phyloP scores from a whole-genome alignment of 2,113 vertebrate species.

The Pachycephala philippinensis region DNA sequence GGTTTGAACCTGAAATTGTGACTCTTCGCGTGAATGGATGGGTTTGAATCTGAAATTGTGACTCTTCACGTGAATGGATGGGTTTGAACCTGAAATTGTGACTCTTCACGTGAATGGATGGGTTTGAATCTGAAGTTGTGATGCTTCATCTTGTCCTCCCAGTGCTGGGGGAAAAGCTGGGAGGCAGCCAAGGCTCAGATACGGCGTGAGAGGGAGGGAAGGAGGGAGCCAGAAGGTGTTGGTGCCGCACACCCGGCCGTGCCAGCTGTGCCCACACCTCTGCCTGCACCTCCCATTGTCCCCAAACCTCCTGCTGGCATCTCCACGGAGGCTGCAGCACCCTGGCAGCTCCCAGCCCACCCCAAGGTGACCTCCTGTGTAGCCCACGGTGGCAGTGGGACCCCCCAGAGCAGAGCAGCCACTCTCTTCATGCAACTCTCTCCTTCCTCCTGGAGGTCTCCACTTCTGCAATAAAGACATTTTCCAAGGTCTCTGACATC shows the following conservation, averaged over 20 bases:
- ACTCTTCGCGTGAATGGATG: not conserved
- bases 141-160: not conserved
- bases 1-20: not conserved
- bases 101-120: rapidly evolving
- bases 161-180: not conserved
- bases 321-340: rapidly evolving
- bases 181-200: not conserved
- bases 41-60: not conserved
- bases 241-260: rapidly evolving
- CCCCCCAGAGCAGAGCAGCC: not conserved
- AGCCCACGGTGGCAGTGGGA: not conserved
- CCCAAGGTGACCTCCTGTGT: not conserved
- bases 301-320: not conserved
- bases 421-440: not conserved
- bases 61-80: not conserved
- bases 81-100: not conserved
- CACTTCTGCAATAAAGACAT: not conserved
- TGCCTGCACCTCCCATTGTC: not conserved
- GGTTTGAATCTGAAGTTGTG: not conserved
- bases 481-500: not conserved
- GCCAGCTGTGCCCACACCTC: not conserved
- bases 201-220: rapidly evolving
- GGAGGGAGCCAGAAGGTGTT: not conserved
- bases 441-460: rapidly evolving
- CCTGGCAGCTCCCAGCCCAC: not conserved